phyloP scores from a whole-genome alignment of 2,888 invertebrate species.

The Torymus aiolomorphi region DNA sequence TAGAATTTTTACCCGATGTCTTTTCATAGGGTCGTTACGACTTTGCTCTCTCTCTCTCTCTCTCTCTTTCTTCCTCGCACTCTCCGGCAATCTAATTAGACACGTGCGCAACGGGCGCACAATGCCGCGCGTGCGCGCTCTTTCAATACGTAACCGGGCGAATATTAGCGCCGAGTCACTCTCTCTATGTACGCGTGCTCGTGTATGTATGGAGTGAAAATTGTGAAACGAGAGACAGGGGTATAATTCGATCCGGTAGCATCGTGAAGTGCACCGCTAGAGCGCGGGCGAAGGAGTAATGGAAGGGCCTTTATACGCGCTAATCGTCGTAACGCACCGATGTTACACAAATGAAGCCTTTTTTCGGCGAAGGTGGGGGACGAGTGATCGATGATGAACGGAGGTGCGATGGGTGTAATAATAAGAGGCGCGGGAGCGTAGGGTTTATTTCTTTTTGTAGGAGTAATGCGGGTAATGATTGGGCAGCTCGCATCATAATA shows the following conservation, averaged over 20 bases:
- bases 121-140: slow-evolving; percentile 23
- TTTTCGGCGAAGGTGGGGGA: too few relatives aligned
- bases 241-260: slow-evolving; percentile 38
- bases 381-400: not conserved
- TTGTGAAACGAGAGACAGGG: slow-evolving; percentile 28
- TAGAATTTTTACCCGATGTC: slow-evolving; percentile 34
- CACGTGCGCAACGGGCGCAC: slow-evolving; percentile 37
- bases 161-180: slow-evolving; percentile 44
- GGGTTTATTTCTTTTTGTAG: not conserved
- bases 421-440: not conserved
- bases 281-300: too few relatives aligned
- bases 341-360: too few relatives aligned
- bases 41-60: not conserved
- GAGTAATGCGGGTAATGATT: not conserved
- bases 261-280: not conserved
- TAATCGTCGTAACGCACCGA: too few relatives aligned
- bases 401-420: not conserved
- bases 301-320: too few relatives aligned
- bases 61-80: too few relatives aligned
- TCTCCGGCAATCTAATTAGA: slow-evolving; percentile 48
- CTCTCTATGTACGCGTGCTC: not conserved
- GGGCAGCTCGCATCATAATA: slow-evolving; percentile 8
- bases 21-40: slow-evolving; percentile 37
- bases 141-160: slow-evolving; percentile 8
- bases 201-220: slow-evolving; percentile 9